Evolutionary conservation across 2,888 invertebrate genomes (phyloP).

Genomic region (Chorisops tibialis): DNA sequence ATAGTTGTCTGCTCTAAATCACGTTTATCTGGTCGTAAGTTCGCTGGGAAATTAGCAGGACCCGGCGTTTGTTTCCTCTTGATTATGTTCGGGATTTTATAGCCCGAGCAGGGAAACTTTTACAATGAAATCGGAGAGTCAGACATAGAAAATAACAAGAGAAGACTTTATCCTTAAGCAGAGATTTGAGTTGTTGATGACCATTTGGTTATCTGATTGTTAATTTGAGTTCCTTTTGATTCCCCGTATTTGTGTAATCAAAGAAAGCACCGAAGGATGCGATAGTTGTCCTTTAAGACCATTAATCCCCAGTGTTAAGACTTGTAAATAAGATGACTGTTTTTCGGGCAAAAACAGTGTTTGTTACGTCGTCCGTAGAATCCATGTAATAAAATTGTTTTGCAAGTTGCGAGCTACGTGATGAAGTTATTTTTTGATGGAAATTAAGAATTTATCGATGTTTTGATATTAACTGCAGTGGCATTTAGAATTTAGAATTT

Average conservation of each 20-base stretch:
- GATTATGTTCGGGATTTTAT: conserved; percentile 24
- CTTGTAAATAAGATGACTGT: not conserved
- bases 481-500: no score
- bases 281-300: conserved; percentile 13
- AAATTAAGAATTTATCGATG: no score
- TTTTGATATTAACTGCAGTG: no score
- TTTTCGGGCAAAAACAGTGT: no score
- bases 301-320: not conserved
- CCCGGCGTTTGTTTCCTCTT: conserved; percentile 20
- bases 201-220: conserved; percentile 17
- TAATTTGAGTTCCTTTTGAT: not conserved
- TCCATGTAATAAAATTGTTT: no score
- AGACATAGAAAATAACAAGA: conserved; percentile 10
- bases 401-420: no score
- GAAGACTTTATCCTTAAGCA: conserved; percentile 5
- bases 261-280: not conserved
- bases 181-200: conserved; percentile 14
- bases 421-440: no score
- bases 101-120: conserved; percentile 15
- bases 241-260: not conserved
- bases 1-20: conserved; percentile 22
- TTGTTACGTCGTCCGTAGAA: no score
- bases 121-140: conserved; percentile 5
- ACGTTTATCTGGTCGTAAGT: conserved; percentile 25
- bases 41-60: conserved; percentile 21